Percentiles rank a stretch among this genome's conserved stretches.
Evolutionary conservation across 2,888 invertebrate genomes (phyloP).

Genomic region (Brenthis hecate): DNA sequence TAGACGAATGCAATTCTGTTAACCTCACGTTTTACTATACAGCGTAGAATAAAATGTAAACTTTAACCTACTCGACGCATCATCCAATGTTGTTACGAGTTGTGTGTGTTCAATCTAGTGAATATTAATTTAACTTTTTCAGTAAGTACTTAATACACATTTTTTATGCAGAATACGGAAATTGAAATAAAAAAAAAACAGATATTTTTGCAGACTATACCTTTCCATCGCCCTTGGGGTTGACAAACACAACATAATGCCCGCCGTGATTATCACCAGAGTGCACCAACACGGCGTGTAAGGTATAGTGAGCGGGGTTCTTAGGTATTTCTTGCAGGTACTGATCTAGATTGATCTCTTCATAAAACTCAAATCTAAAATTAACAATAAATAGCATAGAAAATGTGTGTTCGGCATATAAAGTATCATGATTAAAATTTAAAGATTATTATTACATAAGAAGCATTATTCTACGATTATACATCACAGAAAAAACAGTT

Average conservation of each 20-base stretch:
- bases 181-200: not conserved
- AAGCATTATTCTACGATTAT: too few relatives aligned
- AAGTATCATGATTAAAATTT: too few relatives aligned
- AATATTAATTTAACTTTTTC: too few relatives aligned
- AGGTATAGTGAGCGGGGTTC: conserved; percentile 91
- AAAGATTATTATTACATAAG: too few relatives aligned
- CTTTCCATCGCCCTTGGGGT: conserved; percentile 96
- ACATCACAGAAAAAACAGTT: too few relatives aligned
- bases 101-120: too few relatives aligned
- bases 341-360: conserved; percentile 92
- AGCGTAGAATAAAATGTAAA: too few relatives aligned
- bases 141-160: too few relatives aligned
- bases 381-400: not conserved
- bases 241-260: conserved; percentile 99
- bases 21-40: too few relatives aligned
- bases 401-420: not conserved
- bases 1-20: too few relatives aligned
- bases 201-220: conserved; percentile 66
- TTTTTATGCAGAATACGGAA: not conserved
- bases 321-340: conserved; percentile 91
- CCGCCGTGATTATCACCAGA: conserved; percentile 99
- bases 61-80: too few relatives aligned
- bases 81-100: too few relatives aligned
- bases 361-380: conserved; percentile 95
- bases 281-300: conserved; percentile 98